Conservation (phyloP, 2,797 vertebrate species). For the Betta splendens region DNA sequence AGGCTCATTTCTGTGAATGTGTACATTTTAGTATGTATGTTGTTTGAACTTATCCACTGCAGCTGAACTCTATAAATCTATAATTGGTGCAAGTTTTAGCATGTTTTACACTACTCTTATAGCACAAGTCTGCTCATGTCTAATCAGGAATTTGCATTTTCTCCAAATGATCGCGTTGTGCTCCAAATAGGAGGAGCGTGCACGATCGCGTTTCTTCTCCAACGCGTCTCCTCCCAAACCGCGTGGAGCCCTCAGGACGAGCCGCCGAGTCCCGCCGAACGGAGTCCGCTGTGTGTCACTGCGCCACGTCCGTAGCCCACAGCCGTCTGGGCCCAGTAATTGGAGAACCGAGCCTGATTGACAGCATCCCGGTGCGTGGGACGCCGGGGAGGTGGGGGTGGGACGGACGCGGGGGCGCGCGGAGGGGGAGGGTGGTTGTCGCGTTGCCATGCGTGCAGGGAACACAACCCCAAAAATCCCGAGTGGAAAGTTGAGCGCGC, state of each 20-base stretch:
- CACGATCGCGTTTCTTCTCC: slow-evolving; percentile 2
- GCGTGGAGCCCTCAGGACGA: slow-evolving; percentile 2
- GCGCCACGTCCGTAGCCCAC: slow-evolving; percentile 12
- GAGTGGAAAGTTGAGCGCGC: background rate
- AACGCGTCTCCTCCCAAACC: slow-evolving; percentile 50
- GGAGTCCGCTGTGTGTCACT: background rate
- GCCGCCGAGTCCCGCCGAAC: background rate
- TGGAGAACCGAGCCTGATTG: slow-evolving; percentile 46
- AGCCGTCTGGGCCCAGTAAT: slow-evolving; percentile 51
- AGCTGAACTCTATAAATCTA: too few relatives aligned
- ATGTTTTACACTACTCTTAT: too few relatives aligned
- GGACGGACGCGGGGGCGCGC: slow-evolving; percentile 25
- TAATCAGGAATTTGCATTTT: too few relatives aligned
- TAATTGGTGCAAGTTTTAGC: too few relatives aligned
- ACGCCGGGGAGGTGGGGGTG: slow-evolving; percentile 31
- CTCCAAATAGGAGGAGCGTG: slow-evolving; percentile 34
- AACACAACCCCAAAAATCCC: background rate
- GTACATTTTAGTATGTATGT: too few relatives aligned
- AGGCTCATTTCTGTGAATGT: too few relatives aligned
- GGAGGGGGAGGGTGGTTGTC: slow-evolving; percentile 38
- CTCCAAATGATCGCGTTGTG: background rate
- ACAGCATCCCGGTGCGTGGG: slow-evolving; percentile 53
- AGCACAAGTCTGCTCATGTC: too few relatives aligned
- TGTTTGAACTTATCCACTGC: too few relatives aligned
- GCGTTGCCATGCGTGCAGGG: slow-evolving; percentile 41